phyloP scores from a whole-genome alignment of 2,113 vertebrate genomes.

The Macrotus californicus region DNA sequence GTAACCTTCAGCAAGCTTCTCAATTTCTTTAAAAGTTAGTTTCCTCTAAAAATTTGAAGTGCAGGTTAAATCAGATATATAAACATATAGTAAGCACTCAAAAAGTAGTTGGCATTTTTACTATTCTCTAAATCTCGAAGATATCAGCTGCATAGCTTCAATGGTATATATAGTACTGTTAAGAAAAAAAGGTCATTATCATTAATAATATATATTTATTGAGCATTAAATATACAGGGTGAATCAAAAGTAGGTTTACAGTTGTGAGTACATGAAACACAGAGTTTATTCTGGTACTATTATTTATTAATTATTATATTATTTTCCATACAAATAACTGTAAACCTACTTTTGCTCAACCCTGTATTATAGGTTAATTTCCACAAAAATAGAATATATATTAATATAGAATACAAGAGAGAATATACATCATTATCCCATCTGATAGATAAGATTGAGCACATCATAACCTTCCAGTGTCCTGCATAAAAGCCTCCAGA shows the following conservation, averaged over 20 bases:
- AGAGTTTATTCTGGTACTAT: not conserved
- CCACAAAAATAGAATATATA: not conserved
- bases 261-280: not conserved
- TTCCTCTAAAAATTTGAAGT: not conserved
- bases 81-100: not conserved
- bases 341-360: not conserved
- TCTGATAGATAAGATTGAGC: not conserved
- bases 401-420: not conserved
- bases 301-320: not conserved
- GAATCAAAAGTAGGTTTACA: not conserved
- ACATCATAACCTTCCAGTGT: not conserved
- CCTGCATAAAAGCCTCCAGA: not conserved
- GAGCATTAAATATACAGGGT: not conserved
- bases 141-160: not conserved
- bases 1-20: not conserved
- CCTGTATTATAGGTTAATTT: not conserved
- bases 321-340: not conserved
- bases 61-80: not conserved
- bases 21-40: not conserved
- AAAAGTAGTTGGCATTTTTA: slow-evolving; percentile 7
- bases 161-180: not conserved
- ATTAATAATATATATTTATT: not conserved
- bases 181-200: not conserved
- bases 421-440: not conserved
- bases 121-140: not conserved